Evolutionary conservation across 2,797 vertebrate genomes (phyloP).

Genomic region (Brachyrhaphis roseni): DNA sequence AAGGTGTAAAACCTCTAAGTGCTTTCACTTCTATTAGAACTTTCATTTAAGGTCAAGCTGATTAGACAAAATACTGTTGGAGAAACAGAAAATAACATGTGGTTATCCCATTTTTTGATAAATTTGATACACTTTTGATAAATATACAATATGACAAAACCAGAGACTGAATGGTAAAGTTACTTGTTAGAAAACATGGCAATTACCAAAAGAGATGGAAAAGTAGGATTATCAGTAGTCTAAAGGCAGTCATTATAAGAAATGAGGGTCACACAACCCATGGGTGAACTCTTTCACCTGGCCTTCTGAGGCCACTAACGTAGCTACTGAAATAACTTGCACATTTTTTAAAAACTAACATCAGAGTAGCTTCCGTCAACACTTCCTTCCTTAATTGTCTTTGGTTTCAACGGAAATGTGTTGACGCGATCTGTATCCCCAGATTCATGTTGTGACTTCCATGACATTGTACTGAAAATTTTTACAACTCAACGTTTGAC

Average conservation of each 20-base stretch:
- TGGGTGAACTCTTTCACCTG: neutral
- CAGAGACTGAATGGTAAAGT: neutral
- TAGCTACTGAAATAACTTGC: neutral
- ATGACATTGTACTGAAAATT: neutral
- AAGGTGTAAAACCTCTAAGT: slow-evolving; percentile 87
- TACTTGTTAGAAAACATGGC: neutral
- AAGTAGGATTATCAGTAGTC: neutral
- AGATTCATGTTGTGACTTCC: neutral
- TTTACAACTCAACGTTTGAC: neutral
- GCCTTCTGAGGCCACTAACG: neutral
- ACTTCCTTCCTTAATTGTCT: neutral
- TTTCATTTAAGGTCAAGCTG: slow-evolving; percentile 42
- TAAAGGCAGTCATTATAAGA: neutral
- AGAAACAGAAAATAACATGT: neutral
- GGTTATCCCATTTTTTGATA: neutral
- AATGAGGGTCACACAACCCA: neutral
- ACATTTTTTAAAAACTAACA: neutral
- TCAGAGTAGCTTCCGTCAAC: neutral
- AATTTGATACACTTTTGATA: neutral
- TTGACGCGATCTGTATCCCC: neutral
- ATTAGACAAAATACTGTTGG: neutral
- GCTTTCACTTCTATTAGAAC: slow-evolving; percentile 87
- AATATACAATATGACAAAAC: neutral
- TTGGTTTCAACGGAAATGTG: neutral
- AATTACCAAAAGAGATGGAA: neutral